These are phyloP conservation scores for Iphiclides podalirius DNA, from an alignment of 2,888 invertebrate species.

Conservation along the genomic window DNA sequence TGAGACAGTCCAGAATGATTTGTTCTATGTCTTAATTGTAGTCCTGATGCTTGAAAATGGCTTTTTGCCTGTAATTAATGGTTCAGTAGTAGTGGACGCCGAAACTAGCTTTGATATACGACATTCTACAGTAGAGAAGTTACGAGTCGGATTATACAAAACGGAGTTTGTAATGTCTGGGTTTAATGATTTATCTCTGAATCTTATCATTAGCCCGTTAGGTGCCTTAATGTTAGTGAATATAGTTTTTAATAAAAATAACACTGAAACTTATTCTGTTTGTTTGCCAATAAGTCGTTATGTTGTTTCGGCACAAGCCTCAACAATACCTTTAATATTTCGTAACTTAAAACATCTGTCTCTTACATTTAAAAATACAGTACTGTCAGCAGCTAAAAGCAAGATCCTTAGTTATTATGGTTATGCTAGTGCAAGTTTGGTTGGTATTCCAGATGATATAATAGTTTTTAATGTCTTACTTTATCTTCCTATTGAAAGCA, in stretches of 20 bases:
- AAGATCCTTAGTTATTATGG: slow-evolving; percentile 70
- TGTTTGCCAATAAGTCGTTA: slow-evolving; percentile 62
- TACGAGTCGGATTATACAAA: slow-evolving; percentile 48
- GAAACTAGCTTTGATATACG: slow-evolving; percentile 35
- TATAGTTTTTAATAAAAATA: slow-evolving; percentile 48
- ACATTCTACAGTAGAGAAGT: slow-evolving; percentile 46
- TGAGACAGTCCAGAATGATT: slow-evolving; percentile 57
- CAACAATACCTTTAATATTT: slow-evolving; percentile 59
- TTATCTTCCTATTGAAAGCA: slow-evolving; percentile 44
- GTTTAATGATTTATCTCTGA: slow-evolving; percentile 46
- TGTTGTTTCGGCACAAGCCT: slow-evolving; percentile 56
- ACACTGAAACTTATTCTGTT: slow-evolving; percentile 61
- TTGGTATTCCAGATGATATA: slow-evolving; percentile 68
- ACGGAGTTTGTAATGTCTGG: slow-evolving; percentile 48
- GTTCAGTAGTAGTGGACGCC: slow-evolving; percentile 36
- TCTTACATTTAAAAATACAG: slow-evolving; percentile 72
- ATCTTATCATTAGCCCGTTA: slow-evolving; percentile 57
- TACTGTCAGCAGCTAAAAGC: slow-evolving; percentile 77
- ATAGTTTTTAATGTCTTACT: slow-evolving; percentile 49
- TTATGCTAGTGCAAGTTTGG: slow-evolving; percentile 67
- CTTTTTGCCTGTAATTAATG: slow-evolving; percentile 44
- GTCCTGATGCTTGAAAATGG: slow-evolving; percentile 64
- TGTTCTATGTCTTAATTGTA: slow-evolving; percentile 55
- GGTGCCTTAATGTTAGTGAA: slow-evolving; percentile 57
- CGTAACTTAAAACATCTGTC: slow-evolving; percentile 68